Conservation (phyloP, 2,797 vertebrate species). For the Hypotaenidia okinawae region DNA sequence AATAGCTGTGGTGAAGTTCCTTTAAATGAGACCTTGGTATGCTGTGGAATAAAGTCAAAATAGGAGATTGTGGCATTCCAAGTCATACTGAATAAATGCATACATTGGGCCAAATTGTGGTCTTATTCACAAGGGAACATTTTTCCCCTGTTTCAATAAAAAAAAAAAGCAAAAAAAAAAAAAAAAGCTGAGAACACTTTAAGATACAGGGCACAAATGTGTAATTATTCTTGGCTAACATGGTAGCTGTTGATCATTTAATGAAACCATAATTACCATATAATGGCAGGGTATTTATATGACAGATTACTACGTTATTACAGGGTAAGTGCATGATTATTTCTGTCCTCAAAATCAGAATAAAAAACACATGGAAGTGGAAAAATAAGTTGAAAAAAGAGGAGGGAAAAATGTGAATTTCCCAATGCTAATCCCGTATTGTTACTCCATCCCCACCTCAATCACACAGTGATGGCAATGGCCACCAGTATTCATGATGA, state of each 20-base stretch:
- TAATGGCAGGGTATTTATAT: constrained; percentile 73
- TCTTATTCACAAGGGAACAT: constrained; percentile 52
- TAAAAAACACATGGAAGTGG: constrained; percentile 65
- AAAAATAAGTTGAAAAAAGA: constrained; percentile 59
- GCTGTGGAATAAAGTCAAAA: constrained; percentile 61
- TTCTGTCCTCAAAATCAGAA: constrained; percentile 72
- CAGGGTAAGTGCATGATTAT: constrained; percentile 69
- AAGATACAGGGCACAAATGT: constrained; percentile 69
- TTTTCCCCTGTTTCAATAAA: background rate
- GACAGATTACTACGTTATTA: constrained; percentile 72
- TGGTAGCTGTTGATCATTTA: constrained; percentile 72
- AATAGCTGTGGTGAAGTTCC: constrained; percentile 55
- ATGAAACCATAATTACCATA: constrained; percentile 73
- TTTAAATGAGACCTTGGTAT: constrained; percentile 53
- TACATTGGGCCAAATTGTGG: constrained; percentile 48
- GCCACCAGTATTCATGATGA: background rate
- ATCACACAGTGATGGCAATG: constrained; percentile 37
- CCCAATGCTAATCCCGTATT: constrained; percentile 17
- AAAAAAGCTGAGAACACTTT: constrained; percentile 53
- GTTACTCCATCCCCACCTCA: constrained; percentile 38
- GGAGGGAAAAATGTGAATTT: constrained; percentile 1
- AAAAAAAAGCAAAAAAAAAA: background rate
- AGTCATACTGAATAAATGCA: constrained; percentile 61
- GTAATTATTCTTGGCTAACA: constrained; percentile 72
- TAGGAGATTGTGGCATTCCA: constrained; percentile 54